phyloP scores from a whole-genome alignment of 2,797 vertebrate genomes.

The Loris lydekkerianus region DNA sequence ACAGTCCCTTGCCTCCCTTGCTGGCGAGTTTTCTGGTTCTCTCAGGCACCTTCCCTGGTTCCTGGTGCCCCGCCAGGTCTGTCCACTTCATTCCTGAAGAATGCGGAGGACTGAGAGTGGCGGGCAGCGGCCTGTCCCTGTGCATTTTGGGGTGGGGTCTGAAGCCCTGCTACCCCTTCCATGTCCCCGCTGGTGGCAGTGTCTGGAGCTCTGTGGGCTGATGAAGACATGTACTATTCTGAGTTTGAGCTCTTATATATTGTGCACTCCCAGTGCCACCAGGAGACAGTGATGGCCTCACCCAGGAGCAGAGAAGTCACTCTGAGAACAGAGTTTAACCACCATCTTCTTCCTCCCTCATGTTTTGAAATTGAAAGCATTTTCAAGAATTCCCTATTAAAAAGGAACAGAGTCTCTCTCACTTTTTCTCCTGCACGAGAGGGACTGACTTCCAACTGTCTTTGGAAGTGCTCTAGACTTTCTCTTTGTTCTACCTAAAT shows the following conservation, averaged over 20 bases:
- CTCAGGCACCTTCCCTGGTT: neutral
- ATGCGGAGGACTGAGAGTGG: neutral
- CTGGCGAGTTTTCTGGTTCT: neutral
- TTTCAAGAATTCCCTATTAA: neutral
- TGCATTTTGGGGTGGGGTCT: neutral
- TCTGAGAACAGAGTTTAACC: neutral
- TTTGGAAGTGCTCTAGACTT: too few relatives aligned
- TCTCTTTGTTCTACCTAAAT: too few relatives aligned
- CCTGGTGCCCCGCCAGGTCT: neutral
- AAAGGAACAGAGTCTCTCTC: too few relatives aligned
- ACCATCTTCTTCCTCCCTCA: neutral
- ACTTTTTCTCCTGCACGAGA: too few relatives aligned
- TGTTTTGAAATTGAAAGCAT: constrained; percentile 27
- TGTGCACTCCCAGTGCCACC: neutral
- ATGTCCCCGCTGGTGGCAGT: neutral
- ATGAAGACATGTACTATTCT: neutral
- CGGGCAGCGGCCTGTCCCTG: rapidly evolving
- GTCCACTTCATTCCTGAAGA: neutral
- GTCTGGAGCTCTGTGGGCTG: neutral
- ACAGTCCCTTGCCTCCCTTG: neutral
- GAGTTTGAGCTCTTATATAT: neutral
- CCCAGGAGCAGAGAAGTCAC: neutral
- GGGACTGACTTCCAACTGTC: too few relatives aligned
- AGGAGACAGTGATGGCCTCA: neutral
- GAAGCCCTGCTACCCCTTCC: neutral